A percentile compares a stretch with the other conserved stretches of the same genome.
Conservation (phyloP, 2,797 vertebrate species). For the Brachyalestes nurse region DNA sequence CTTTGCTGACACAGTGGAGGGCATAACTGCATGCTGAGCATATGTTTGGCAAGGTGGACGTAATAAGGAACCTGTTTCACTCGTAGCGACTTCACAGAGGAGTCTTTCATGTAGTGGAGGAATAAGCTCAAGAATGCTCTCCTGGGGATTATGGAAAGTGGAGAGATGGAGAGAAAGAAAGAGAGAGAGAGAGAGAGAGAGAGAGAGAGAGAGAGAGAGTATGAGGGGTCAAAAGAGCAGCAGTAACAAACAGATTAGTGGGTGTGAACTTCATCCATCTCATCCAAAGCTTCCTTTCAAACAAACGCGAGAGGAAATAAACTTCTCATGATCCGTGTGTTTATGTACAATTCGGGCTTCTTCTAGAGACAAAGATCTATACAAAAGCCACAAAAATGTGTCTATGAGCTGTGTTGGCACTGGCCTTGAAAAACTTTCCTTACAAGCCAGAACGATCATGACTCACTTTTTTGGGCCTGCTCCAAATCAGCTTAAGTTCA, state of each 20-base stretch:
- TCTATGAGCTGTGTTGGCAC: constrained; percentile 27
- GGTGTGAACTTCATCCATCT: constrained; percentile 50
- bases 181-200: neutral
- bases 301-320: constrained; percentile 40
- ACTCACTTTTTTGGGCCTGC: neutral
- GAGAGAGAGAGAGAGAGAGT: neutral
- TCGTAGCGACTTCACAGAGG: neutral
- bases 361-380: constrained; percentile 21
- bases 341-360: constrained; percentile 27
- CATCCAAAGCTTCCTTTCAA: constrained; percentile 48
- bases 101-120: neutral
- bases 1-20: neutral
- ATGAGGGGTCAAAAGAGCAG: neutral
- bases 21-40: neutral
- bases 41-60: neutral
- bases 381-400: constrained; percentile 12
- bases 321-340: constrained; percentile 31
- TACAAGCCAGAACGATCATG: constrained; percentile 5
- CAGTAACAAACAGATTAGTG: constrained; percentile 32
- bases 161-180: constrained; percentile 16
- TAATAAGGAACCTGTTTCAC: constrained; percentile 2
- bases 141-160: constrained; percentile 12
- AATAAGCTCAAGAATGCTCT: constrained; percentile 26
- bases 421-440: constrained; percentile 14
- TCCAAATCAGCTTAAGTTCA: neutral